Conservation (phyloP, 1,140 invertebrate species). For the Mamestra configurata region DNA sequence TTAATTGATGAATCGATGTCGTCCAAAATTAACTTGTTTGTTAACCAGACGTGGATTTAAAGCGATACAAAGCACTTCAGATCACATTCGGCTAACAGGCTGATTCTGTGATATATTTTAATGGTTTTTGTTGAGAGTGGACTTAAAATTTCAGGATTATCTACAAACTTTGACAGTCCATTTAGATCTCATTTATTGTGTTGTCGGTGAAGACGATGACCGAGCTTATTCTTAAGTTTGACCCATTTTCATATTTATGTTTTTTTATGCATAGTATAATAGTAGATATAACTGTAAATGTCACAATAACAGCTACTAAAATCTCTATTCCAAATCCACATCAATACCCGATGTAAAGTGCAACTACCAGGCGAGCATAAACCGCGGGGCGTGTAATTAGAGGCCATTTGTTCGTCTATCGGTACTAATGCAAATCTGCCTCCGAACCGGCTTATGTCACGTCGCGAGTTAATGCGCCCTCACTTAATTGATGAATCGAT, state of each 20-base stretch:
- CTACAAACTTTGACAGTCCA: too few relatives aligned
- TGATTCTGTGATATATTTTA: too few relatives aligned
- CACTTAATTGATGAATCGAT: constrained; percentile 35
- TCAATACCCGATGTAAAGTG: background rate
- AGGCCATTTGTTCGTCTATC: constrained; percentile 32
- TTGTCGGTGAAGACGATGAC: too few relatives aligned
- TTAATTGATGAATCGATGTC: constrained; percentile 35
- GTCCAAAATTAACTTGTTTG: constrained; percentile 39
- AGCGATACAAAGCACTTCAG: too few relatives aligned
- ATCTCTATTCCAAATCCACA: background rate
- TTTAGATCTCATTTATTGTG: too few relatives aligned
- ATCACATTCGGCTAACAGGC: too few relatives aligned
- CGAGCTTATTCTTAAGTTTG: too few relatives aligned
- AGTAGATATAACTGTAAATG: too few relatives aligned
- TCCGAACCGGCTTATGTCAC: constrained; percentile 24
- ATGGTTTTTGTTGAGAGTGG: too few relatives aligned
- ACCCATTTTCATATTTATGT: too few relatives aligned
- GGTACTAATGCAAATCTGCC: constrained; percentile 40
- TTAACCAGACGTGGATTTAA: constrained; percentile 6
- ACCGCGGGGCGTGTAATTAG: constrained; percentile 34
- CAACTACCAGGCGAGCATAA: constrained; percentile 4
- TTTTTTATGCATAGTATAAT: too few relatives aligned
- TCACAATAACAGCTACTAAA: background rate
- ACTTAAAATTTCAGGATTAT: too few relatives aligned
- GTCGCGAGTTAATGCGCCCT: constrained; percentile 38